Percentiles rank a stretch among this genome's conserved stretches.
phyloP scores from a whole-genome alignment of 2,113 vertebrate species.

The Psittacus erithacus region DNA sequence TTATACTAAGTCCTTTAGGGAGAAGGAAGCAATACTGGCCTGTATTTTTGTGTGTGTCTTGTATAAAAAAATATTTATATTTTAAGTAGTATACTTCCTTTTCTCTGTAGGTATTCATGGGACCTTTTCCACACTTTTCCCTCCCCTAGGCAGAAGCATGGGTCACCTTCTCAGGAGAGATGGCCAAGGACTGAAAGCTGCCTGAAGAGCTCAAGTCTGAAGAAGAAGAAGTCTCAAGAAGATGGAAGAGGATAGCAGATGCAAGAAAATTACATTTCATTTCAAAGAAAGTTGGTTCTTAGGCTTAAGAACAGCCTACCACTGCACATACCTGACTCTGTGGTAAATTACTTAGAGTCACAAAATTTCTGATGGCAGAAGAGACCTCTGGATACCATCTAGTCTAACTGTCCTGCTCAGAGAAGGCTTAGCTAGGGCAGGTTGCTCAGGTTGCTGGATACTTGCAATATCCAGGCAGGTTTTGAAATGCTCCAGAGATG shows the following conservation, averaged over 20 bases:
- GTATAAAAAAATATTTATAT: background rate
- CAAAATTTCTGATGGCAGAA: background rate
- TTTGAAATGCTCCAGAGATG: background rate
- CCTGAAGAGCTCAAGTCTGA: background rate
- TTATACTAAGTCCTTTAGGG: background rate
- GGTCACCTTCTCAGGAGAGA: background rate
- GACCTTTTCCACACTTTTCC: background rate
- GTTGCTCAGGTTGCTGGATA: background rate
- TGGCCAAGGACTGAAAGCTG: background rate
- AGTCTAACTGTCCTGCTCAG: background rate
- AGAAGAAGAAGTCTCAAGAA: background rate
- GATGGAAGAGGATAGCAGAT: background rate
- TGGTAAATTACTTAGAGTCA: background rate
- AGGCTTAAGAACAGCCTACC: background rate
- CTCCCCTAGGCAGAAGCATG: background rate
- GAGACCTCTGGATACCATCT: background rate
- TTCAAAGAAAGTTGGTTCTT: background rate
- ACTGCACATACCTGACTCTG: background rate
- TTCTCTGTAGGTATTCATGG: background rate
- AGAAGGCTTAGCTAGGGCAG: background rate
- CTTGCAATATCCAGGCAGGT: rapidly evolving
- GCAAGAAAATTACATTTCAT: background rate
- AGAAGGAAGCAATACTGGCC: background rate
- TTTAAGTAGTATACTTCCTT: background rate
- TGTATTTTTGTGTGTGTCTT: background rate